Conservation (phyloP, 1,140 invertebrate genomes). For the Pararge aegeria region DNA sequence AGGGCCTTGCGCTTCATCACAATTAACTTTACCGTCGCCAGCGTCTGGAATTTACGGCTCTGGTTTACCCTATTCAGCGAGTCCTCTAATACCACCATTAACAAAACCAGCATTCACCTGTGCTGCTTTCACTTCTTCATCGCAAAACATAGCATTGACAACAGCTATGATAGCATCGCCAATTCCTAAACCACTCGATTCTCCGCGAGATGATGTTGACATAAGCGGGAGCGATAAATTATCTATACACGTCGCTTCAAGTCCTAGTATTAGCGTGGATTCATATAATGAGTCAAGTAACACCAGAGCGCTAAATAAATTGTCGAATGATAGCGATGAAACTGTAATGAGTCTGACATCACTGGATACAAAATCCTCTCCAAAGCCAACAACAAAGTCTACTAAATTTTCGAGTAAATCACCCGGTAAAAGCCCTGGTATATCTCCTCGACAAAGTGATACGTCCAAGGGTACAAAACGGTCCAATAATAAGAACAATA, state of each 20-base stretch:
- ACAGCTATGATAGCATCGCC: constrained; percentile 85
- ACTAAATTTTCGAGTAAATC: constrained; percentile 83
- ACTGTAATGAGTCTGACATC: constrained; percentile 68
- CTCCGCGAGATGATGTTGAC: constrained; percentile 67
- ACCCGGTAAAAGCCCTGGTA: constrained; percentile 87
- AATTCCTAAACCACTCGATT: constrained; percentile 69
- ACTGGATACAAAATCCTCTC: constrained; percentile 76
- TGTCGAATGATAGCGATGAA: constrained; percentile 61
- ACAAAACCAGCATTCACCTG: constrained; percentile 77
- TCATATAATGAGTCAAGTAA: constrained; percentile 55
- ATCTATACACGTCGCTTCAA: constrained; percentile 60
- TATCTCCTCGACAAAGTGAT: constrained; percentile 84
- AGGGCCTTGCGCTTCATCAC: constrained; percentile 72
- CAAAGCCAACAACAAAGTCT: constrained; percentile 83
- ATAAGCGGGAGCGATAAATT: constrained; percentile 66
- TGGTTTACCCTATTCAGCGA: constrained; percentile 80
- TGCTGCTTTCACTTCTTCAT: constrained; percentile 88
- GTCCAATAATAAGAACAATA: constrained; percentile 77
- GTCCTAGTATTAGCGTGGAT: constrained; percentile 59
- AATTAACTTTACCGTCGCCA: constrained; percentile 83
- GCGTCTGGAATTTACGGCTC: constrained; percentile 82
- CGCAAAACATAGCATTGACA: constrained; percentile 88
- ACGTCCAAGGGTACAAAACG: constrained; percentile 69
- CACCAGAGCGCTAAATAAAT: constrained; percentile 48
- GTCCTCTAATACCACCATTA: constrained; percentile 46